A percentile compares a stretch with the other conserved stretches of the same genome.
Evolutionary conservation across 1,140 invertebrate genomes (phyloP).

Genomic region (Leptinotarsa defecta): DNA sequence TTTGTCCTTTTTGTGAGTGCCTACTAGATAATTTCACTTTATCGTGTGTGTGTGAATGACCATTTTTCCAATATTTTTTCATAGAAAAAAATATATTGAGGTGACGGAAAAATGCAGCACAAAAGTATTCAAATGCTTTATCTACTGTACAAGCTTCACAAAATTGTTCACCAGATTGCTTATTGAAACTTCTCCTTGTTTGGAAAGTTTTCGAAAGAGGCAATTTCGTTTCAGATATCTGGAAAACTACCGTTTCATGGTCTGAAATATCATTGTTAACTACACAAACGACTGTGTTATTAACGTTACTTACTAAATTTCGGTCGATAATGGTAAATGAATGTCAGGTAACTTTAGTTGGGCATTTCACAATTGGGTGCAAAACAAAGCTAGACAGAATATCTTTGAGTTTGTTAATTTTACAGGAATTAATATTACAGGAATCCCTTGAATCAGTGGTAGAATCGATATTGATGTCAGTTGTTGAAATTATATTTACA

Average conservation of each 20-base stretch:
- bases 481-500: too few species aligned
- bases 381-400: too few species aligned
- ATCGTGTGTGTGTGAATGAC: not conserved
- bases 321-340: too few species aligned
- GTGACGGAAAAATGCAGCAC: not conserved
- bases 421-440: too few species aligned
- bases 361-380: too few species aligned
- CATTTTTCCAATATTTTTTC: not conserved
- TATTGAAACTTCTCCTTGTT: not conserved
- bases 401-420: too few species aligned
- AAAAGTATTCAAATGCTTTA: not conserved
- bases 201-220: not conserved
- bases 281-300: not conserved
- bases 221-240: not conserved
- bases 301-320: not conserved
- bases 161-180: not conserved
- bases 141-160: conserved; percentile 3
- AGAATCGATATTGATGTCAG: too few species aligned
- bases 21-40: not conserved
- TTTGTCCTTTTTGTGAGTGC: not conserved
- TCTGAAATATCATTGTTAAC: not conserved
- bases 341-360: too few species aligned
- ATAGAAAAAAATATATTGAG: not conserved
- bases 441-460: too few species aligned
- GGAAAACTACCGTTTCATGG: not conserved